phyloP scores from a whole-genome alignment of 2,113 vertebrate species.

The Nothoprocta perdicaria region DNA sequence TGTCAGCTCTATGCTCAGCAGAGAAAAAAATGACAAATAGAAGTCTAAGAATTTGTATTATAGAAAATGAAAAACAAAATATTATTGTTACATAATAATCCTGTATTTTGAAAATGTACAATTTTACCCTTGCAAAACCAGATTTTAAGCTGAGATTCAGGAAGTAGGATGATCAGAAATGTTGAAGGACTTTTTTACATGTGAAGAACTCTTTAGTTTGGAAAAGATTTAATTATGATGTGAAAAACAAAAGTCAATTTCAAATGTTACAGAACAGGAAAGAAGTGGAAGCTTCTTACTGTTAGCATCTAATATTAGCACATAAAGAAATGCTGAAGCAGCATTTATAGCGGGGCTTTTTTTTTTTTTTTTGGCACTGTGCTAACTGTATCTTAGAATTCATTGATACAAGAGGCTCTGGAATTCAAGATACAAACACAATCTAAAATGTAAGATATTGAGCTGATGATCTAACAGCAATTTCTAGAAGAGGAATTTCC shows the following conservation, averaged over 20 bases:
- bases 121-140: background rate
- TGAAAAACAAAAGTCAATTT: background rate
- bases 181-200: background rate
- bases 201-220: background rate
- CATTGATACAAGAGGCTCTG: background rate
- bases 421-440: background rate
- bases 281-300: background rate
- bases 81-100: background rate
- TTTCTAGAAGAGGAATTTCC: background rate
- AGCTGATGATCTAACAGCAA: background rate
- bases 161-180: background rate
- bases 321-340: background rate
- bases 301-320: background rate
- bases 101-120: background rate
- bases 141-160: background rate
- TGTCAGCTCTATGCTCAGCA: background rate
- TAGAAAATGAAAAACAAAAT: background rate
- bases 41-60: background rate
- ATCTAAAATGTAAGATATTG: background rate
- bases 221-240: background rate
- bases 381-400: background rate
- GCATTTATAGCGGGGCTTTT: background rate
- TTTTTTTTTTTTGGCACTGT: background rate
- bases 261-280: background rate
- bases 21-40: background rate